These are phyloP conservation scores for Artibeus lituratus DNA, from an alignment of 2,797 vertebrate species.

Conservation along the genomic window DNA sequence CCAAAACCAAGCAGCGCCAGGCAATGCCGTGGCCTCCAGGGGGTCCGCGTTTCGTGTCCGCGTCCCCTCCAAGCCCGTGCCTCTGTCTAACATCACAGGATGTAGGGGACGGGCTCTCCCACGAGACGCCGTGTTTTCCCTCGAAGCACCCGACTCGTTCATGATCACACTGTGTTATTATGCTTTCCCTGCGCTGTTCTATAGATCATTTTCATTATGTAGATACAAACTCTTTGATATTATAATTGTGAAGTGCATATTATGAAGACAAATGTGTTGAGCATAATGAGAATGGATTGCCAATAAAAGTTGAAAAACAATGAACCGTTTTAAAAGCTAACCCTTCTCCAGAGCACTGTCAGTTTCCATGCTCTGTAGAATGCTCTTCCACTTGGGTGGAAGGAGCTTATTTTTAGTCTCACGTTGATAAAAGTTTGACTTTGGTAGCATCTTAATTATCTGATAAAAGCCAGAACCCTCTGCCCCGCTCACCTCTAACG, in stretches of 20 bases:
- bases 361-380: conserved; percentile 49
- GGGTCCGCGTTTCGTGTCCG: not conserved
- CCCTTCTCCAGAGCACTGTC: conserved; percentile 37
- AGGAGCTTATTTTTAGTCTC: conserved; percentile 70
- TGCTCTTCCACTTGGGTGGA: conserved; percentile 27
- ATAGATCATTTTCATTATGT: conserved; percentile 84
- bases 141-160: conserved; percentile 75
- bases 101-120: conserved; percentile 56
- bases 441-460: conserved; percentile 66
- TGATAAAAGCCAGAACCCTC: conserved; percentile 64
- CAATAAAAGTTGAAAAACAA: conserved; percentile 80
- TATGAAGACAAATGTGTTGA: conserved; percentile 85
- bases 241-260: conserved; percentile 82
- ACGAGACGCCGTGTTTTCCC: conserved; percentile 42
- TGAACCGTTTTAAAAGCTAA: conserved; percentile 59
- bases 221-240: conserved; percentile 85
- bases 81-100: not conserved
- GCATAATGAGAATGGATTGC: conserved; percentile 87
- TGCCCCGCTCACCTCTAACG: conserved; percentile 67
- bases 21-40: not conserved
- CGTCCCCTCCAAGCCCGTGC: conserved; percentile 23
- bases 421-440: conserved; percentile 73
- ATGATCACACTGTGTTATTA: conserved; percentile 72
- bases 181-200: conserved; percentile 78
- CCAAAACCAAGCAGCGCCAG: not conserved